Evolutionary conservation across 2,113 vertebrate species (phyloP).

Genomic region (Chascanopsetta lugubris): DNA sequence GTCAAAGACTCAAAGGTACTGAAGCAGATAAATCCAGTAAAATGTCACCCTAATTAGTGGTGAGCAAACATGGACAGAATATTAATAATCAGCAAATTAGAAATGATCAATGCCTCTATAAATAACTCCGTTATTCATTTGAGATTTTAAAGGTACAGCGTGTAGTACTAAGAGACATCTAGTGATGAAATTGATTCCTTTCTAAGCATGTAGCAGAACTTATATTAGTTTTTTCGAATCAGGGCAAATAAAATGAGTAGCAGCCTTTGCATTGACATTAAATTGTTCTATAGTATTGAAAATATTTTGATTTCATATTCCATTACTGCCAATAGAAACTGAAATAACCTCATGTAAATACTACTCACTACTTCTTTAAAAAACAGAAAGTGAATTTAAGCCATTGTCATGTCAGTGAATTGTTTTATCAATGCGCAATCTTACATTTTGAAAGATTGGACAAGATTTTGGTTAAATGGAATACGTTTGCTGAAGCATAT

Average conservation of each 20-base stretch:
- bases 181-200: no score
- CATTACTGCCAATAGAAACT: no score
- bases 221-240: no score
- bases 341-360: no score
- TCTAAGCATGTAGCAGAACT: no score
- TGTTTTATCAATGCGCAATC: not conserved
- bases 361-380: no score
- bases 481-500: not conserved
- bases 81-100: not conserved
- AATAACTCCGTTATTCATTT: not conserved
- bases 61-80: not conserved
- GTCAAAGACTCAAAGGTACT: not conserved
- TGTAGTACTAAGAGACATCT: no score
- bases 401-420: not conserved
- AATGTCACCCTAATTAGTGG: not conserved
- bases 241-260: no score
- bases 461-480: conserved; percentile 2
- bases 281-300: no score
- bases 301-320: no score
- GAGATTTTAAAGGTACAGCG: no score
- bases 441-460: not conserved
- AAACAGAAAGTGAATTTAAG: not conserved
- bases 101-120: not conserved
- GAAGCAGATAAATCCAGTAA: not conserved
- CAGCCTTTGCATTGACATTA: no score